A percentile compares a stretch with the other conserved stretches of the same genome.
Conservation (phyloP, 2,113 vertebrate genomes). For the Strigops habroptila region DNA sequence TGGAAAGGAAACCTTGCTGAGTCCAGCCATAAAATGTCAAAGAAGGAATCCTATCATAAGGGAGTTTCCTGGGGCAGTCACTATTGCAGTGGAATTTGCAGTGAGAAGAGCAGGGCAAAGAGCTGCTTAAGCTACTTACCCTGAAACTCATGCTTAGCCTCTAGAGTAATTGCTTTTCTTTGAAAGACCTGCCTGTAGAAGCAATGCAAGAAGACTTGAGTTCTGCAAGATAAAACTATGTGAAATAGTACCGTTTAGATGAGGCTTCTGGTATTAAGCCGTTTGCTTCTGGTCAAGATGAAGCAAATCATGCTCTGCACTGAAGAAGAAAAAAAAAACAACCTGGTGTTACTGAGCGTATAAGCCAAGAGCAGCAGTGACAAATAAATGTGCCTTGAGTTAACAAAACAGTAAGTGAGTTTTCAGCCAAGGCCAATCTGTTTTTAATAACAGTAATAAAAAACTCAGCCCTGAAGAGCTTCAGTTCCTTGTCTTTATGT, state of each 20-base stretch:
- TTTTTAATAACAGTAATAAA: background rate
- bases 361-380: background rate
- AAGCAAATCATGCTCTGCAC: background rate
- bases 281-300: background rate
- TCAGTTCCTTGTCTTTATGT: background rate
- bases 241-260: background rate
- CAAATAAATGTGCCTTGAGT: background rate
- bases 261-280: background rate
- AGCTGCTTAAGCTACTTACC: background rate
- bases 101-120: background rate
- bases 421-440: background rate
- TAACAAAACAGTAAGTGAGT: background rate
- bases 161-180: background rate
- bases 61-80: background rate
- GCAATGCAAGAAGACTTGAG: background rate
- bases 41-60: background rate
- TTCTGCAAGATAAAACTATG: background rate
- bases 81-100: background rate
- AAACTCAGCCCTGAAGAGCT: background rate
- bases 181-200: background rate
- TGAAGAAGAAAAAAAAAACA: background rate
- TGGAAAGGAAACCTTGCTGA: background rate
- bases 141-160: background rate
- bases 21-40: background rate
- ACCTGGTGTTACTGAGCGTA: background rate